These are phyloP conservation scores for Prionailurus viverrinus DNA, from an alignment of 2,113 vertebrate species.

Conservation along the genomic window DNA sequence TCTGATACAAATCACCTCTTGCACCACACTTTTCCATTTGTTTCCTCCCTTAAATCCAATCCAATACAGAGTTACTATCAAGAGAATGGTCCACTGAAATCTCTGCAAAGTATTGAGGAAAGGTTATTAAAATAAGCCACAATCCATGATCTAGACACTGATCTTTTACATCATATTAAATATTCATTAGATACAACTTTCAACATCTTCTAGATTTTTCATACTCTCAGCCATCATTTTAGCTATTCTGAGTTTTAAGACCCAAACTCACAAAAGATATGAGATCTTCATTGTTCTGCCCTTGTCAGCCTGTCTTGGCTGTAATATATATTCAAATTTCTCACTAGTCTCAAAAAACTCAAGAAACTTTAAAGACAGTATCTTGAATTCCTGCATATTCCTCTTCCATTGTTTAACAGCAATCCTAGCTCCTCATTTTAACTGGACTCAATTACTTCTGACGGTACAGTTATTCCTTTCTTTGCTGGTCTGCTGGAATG, in stretches of 20 bases:
- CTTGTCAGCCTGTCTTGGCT: not conserved
- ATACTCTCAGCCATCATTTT: not conserved
- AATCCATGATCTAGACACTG: not conserved
- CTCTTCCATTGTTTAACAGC: not conserved
- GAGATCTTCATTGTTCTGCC: not conserved
- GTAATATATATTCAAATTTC: not conserved
- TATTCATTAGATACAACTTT: not conserved
- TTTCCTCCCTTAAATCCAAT: not conserved
- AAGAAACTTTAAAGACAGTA: not conserved
- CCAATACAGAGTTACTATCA: not conserved
- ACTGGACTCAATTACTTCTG: slow-evolving; percentile 4
- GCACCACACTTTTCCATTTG: not conserved
- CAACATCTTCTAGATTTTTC: not conserved
- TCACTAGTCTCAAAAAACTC: not conserved
- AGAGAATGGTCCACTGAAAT: not conserved
- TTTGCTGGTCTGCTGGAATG: not conserved
- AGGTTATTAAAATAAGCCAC: not conserved
- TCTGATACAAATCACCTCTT: not conserved
- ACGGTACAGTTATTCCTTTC: not conserved
- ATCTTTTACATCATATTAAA: not conserved
- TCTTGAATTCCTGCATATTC: not conserved
- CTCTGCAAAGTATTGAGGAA: not conserved
- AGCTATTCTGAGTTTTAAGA: not conserved
- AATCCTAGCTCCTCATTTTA: not conserved
- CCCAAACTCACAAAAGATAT: not conserved